phyloP scores from a whole-genome alignment of 1,140 invertebrate species.

The Leptinotarsa lineolata region DNA sequence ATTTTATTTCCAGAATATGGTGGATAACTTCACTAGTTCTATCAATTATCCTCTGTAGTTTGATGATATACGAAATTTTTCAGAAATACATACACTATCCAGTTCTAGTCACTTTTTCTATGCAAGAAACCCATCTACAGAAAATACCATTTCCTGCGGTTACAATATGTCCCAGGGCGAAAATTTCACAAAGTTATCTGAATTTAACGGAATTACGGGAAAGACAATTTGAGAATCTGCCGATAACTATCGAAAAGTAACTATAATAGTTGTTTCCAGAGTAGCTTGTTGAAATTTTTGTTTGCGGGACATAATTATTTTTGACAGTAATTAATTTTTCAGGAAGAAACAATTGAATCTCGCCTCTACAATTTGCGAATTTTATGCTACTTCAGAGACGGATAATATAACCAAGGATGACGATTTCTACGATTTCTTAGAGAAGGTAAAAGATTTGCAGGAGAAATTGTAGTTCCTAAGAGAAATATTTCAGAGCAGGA shows the following conservation, averaged over 20 bases:
- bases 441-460: conserved; percentile 24
- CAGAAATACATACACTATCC: conserved; percentile 61
- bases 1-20: conserved; percentile 25
- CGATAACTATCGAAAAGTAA: conserved; percentile 1
- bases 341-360: conserved; percentile 14
- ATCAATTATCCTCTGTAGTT: conserved; percentile 4
- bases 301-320: conserved; percentile 53
- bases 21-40: conserved; percentile 20
- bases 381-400: conserved; percentile 55
- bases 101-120: conserved; percentile 62
- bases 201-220: conserved; percentile 58
- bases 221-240: conserved; percentile 39
- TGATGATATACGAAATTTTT: conserved; percentile 54
- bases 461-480: neutral
- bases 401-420: conserved; percentile 36
- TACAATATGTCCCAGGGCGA: conserved; percentile 61
- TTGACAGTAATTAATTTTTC: conserved; percentile 48
- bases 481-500: conserved; percentile 32
- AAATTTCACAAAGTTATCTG: conserved; percentile 40
- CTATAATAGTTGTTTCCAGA: neutral
- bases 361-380: conserved; percentile 50
- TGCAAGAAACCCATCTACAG: conserved; percentile 59
- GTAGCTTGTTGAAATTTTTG: neutral
- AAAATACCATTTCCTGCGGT: conserved; percentile 63
- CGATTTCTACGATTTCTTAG: conserved; percentile 35